Percentiles rank a stretch among this genome's conserved stretches.
Conservation (phyloP, 2,888 invertebrate genomes). For the Caenorhabditis parvicauda region DNA sequence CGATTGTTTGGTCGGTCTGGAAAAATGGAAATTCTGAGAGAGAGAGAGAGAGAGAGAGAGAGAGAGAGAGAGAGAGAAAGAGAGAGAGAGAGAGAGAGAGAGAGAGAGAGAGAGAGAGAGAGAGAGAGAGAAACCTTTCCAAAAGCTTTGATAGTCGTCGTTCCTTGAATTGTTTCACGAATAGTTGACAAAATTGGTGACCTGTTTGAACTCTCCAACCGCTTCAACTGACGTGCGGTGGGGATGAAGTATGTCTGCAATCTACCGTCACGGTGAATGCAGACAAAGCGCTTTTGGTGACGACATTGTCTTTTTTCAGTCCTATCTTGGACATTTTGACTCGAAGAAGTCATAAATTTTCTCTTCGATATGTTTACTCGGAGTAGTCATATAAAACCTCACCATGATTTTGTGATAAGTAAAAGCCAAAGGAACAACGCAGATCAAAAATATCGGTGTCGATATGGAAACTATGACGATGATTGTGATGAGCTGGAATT, state of each 20-base stretch:
- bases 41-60: not conserved
- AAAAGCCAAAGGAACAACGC: slow-evolving; percentile 36
- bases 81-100: not conserved
- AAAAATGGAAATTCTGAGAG: not conserved
- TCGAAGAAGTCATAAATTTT: not conserved
- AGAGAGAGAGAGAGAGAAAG: not conserved
- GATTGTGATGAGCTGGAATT: slow-evolving; percentile 27
- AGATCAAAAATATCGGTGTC: slow-evolving; percentile 42
- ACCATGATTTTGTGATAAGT: slow-evolving; percentile 48
- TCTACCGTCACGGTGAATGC: not conserved
- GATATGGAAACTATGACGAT: slow-evolving; percentile 32
- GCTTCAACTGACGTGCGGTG: slow-evolving; percentile 85
- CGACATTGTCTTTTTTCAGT: not conserved
- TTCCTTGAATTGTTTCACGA: slow-evolving; percentile 80
- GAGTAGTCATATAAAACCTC: not conserved
- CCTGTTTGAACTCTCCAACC: slow-evolving; percentile 86
- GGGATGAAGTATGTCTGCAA: slow-evolving; percentile 83
- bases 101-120: not conserved
- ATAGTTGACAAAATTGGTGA: slow-evolving; percentile 96
- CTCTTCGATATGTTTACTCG: not conserved
- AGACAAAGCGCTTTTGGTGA: not conserved
- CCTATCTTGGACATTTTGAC: not conserved
- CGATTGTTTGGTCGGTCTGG: slow-evolving; percentile 35
- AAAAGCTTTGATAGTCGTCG: slow-evolving; percentile 62
- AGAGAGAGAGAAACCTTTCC: slow-evolving; percentile 18